These are phyloP conservation scores for Helicoverpa armigera DNA, from an alignment of 1,140 invertebrate genomes.

Conservation along the genomic window DNA sequence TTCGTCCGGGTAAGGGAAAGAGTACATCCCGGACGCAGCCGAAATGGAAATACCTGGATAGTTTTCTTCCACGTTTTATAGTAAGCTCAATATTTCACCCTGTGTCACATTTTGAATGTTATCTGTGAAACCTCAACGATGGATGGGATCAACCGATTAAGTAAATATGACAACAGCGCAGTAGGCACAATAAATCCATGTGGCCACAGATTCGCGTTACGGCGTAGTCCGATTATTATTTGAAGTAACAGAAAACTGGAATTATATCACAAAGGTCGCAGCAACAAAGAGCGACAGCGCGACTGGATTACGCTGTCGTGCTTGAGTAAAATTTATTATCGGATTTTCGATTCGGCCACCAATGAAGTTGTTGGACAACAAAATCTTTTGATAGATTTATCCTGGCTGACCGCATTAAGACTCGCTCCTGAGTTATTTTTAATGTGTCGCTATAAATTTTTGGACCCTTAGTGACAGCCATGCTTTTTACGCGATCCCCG, in stretches of 20 bases:
- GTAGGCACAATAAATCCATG: slow-evolving; percentile 69
- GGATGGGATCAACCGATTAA: slow-evolving; percentile 33
- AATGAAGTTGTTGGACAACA: slow-evolving; percentile 86
- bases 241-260: slow-evolving; percentile 81
- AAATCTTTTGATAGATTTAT: slow-evolving; percentile 87
- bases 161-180: slow-evolving; percentile 55
- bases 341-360: slow-evolving; percentile 86
- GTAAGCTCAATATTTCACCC: background rate
- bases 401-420: slow-evolving; percentile 83
- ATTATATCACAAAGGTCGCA: slow-evolving; percentile 81
- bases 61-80: background rate
- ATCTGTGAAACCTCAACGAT: slow-evolving; percentile 30
- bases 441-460: slow-evolving; percentile 82
- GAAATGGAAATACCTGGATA: no score
- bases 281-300: slow-evolving; percentile 82
- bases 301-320: slow-evolving; percentile 85
- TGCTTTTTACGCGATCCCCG: slow-evolving; percentile 65
- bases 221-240: slow-evolving; percentile 78
- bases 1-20: no score
- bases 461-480: slow-evolving; percentile 62
- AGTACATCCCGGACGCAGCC: no score
- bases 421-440: slow-evolving; percentile 78
- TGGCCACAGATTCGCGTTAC: slow-evolving; percentile 74
- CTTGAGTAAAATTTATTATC: slow-evolving; percentile 86
- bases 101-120: slow-evolving; percentile 9